These are phyloP conservation scores for Tigriopus californicus DNA, from an alignment of 2,888 invertebrate genomes.

Conservation along the genomic window DNA sequence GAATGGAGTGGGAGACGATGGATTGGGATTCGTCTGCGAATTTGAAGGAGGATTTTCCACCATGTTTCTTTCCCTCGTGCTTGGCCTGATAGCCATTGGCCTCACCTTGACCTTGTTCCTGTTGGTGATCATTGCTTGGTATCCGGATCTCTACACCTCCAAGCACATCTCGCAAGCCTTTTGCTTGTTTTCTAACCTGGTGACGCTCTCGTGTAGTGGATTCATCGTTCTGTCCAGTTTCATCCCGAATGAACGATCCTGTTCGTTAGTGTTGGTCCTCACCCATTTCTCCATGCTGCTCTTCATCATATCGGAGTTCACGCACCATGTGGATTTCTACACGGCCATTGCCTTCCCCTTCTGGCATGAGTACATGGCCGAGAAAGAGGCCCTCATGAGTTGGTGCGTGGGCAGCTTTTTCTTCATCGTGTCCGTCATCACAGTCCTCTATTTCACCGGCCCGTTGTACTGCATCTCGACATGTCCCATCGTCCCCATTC, in stretches of 20 bases:
- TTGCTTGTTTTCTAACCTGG: neutral
- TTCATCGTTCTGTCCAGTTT: conserved; percentile 1
- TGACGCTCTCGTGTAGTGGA: neutral
- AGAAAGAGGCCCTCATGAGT: neutral
- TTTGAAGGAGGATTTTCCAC: neutral
- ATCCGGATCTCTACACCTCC: neutral
- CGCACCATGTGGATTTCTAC: conserved; percentile 1
- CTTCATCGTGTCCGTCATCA: neutral
- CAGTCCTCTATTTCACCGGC: neutral
- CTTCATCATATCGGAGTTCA: neutral
- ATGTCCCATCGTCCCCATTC: neutral
- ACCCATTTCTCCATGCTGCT: neutral
- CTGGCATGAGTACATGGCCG: neutral
- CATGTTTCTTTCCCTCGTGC: neutral
- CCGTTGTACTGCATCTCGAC: neutral
- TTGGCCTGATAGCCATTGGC: neutral
- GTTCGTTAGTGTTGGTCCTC: neutral
- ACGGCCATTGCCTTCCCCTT: neutral
- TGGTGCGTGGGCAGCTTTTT: neutral
- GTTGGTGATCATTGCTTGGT: neutral
- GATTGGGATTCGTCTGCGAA: no score
- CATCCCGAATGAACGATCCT: neutral
- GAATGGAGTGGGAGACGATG: no score
- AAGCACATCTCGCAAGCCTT: neutral
- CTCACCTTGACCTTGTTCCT: neutral